phyloP scores from a whole-genome alignment of 1,140 invertebrate genomes.

The Drosophila triauraria region DNA sequence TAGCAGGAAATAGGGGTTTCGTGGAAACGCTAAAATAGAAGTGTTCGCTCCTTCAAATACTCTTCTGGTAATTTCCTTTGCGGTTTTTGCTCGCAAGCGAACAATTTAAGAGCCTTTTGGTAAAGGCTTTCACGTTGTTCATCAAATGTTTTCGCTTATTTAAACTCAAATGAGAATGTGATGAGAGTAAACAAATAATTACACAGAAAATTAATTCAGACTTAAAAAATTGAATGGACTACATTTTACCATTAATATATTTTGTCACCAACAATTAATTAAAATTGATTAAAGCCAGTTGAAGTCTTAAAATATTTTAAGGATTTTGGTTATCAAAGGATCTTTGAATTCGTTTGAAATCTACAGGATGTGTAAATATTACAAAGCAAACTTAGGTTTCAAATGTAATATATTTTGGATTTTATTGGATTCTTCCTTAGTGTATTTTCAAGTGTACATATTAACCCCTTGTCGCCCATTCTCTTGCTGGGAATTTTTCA shows the following conservation, averaged over 20 bases:
- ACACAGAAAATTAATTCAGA: neutral
- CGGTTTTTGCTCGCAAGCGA: slow-evolving; percentile 2
- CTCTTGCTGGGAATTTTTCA: slow-evolving; percentile 15
- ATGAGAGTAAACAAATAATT: neutral
- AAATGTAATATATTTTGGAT: neutral
- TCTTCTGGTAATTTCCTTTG: slow-evolving; percentile 11
- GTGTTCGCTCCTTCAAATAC: slow-evolving; percentile 8
- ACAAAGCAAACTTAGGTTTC: too few species aligned
- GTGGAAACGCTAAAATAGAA: slow-evolving; percentile 1
- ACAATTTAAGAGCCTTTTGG: slow-evolving; percentile 9
- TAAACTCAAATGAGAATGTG: neutral
- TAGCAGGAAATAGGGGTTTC: slow-evolving; percentile 10
- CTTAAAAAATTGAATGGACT: too few species aligned
- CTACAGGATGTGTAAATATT: too few species aligned
- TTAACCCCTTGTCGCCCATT: slow-evolving; percentile 1
- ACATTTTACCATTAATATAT: too few species aligned
- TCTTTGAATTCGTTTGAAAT: too few species aligned
- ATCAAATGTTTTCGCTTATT: neutral
- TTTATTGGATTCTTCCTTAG: neutral
- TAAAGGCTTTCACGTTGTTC: slow-evolving; percentile 7
- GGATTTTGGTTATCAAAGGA: too few species aligned
- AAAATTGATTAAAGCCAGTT: too few species aligned
- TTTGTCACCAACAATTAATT: too few species aligned
- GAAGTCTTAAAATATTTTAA: neutral
- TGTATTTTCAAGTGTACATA: neutral